A percentile compares a stretch with the other conserved stretches of the same genome.
Conservation (phyloP, 2,797 vertebrate genomes). For the Arnoldichthys spilopterus region DNA sequence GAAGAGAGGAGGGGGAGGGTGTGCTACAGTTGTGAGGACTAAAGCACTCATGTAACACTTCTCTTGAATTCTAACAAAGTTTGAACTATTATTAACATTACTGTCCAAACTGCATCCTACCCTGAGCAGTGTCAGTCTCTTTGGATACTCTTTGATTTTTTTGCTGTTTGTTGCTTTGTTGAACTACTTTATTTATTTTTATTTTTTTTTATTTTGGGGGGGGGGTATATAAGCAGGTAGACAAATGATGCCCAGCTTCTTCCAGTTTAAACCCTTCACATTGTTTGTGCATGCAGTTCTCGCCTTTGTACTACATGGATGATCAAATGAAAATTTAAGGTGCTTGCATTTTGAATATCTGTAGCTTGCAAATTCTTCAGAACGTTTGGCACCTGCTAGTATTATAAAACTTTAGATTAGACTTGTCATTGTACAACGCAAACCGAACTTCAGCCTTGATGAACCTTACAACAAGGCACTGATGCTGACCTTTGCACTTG, state of each 20-base stretch:
- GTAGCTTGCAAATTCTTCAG: not conserved
- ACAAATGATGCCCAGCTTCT: not conserved
- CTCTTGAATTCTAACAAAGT: no score
- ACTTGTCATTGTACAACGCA: conserved; percentile 1
- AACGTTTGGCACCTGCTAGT: not conserved
- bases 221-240: no score
- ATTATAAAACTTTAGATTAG: conserved; percentile 9
- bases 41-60: no score
- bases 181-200: not conserved
- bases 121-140: not conserved
- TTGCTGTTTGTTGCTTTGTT: no score
- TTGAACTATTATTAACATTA: not conserved
- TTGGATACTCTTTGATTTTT: not conserved
- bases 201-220: no score
- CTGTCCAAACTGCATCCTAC: not conserved
- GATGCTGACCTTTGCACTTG: conserved; percentile 65
- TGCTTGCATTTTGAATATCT: not conserved
- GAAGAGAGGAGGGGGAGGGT: no score
- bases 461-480: conserved; percentile 62
- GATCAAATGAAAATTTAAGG: not conserved
- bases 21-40: no score
- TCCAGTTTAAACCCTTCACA: not conserved
- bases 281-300: not conserved
- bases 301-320: not conserved
- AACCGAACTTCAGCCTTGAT: conserved; percentile 71